Base-by-base conservation (phyloP, 2,888 invertebrate species). In the Notodonta ziczac region DNA sequence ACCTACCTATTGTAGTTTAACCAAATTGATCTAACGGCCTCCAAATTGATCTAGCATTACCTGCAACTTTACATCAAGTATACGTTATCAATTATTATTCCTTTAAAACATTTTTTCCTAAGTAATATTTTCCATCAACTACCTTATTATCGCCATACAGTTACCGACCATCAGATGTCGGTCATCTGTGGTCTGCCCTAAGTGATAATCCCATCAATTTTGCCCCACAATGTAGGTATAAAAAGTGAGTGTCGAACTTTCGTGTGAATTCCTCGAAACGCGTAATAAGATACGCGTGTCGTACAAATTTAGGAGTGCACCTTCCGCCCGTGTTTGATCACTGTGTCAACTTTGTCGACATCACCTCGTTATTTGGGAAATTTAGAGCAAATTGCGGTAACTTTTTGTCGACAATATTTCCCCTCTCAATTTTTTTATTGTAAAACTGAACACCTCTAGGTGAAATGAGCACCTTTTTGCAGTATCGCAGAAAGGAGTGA, bases 1-100 rank as follows among this genome's bases (percentile, higher is more conserved):
- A 59, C 52, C n/a, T 46, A 42, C 7, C 2, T 59, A 46, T 14
- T 58, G 35, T 44, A 44, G 44, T 35, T 44, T 57, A 42, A 32
- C 44, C 51, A 58, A 42, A 58, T 58, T 52, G 52, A 51, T 58
- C 52, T 51, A 52, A 13, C n/a, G 6, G 0, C 4, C 4, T 2
- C 35, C 35, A 35, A 24, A 24, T 24, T 24, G 24, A 24, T 24
- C 24, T 24, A 24, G 24, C 24, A 2, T 24, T 2, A 24, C 2
- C 24, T 24, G 1, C 24, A 24, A 24, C 2, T 1, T 24, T 24
- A 2, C 24, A 24, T 24, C 24, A 24, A 24, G 24, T 24, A 24
- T 24, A 24, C 24, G n/a, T n/a, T n/a, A n/a, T n/a, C n/a, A n/a
- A n/a, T n/a, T n/a, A n/a, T n/a, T n/a, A n/a, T n/a, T n/a, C n/a